phyloP scores from a whole-genome alignment of 1,140 invertebrate species.

The Argopecten irradians region DNA sequence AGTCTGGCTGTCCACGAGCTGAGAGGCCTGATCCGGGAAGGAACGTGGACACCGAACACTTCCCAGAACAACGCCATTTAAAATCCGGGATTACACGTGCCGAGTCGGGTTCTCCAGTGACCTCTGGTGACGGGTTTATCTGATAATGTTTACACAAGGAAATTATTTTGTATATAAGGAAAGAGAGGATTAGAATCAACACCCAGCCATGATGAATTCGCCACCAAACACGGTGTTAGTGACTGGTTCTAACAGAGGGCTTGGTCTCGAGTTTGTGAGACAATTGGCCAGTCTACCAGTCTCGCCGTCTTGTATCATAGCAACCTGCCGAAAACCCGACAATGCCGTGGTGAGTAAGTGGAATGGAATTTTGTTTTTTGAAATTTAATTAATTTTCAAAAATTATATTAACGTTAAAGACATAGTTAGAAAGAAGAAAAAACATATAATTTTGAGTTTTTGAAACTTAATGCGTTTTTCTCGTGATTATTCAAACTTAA shows the following conservation, averaged over 20 bases:
- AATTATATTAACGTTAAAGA: too few species aligned
- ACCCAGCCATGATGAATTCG: neutral
- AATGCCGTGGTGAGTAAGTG: neutral
- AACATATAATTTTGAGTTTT: too few species aligned
- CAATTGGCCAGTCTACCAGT: neutral
- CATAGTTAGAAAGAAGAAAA: too few species aligned
- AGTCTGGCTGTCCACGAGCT: neutral
- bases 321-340: neutral
- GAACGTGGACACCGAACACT: neutral
- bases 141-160: neutral
- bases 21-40: neutral
- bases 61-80: neutral
- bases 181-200: neutral
- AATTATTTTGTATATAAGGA: neutral
- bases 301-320: neutral
- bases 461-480: too few species aligned
- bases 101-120: neutral
- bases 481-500: too few species aligned
- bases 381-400: too few species aligned
- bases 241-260: neutral
- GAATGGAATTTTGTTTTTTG: neutral
- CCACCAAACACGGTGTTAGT: neutral
- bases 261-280: conserved; percentile 2
- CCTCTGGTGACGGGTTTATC: neutral
- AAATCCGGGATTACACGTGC: neutral